Base-by-base conservation (phyloP, 64 coral and sea anemone species). In the Porites australiensis region DNA sequence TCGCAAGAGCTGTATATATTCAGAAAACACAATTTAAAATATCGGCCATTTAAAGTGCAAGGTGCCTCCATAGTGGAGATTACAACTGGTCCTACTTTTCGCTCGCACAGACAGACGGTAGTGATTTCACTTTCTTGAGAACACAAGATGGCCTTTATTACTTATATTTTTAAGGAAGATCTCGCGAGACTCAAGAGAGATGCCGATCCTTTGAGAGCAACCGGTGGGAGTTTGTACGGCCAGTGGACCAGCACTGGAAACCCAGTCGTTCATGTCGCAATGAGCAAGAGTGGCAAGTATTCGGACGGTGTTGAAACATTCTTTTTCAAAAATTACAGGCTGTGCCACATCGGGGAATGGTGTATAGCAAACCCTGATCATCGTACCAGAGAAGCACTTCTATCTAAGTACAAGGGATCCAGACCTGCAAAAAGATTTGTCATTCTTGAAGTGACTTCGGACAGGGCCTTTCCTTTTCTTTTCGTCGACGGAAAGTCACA, bases 181-280 rank as follows among this genome's bases (percentile, higher is more conserved):
- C 13, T 15, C 44, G 72, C 45, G 1, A n/a, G 47, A 57, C 54
- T 57, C 19, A 3, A 19, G 16, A 76, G 13, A 48, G 54, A 57
- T 12, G 54, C 54, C 12, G 7, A 5, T 57, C 27, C 27, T 37
- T 37, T 37, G 27, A 12, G 54, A 9, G 54, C 2, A 57, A 12
- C 54, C 54, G 13, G 73, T 47, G 73, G 73, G 50, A 76, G 79
- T 82, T 62, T 82, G 79, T 64, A 57, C 8, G 79, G 79, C 13
- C 79, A 44, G 20, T 82, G 79, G 79, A 82, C 79, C 2, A 82
- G 86, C 69, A 88, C 68, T 73, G 68, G 86, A 54, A 88, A 88
- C 15, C 86, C 86, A 45, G 86, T 88, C 10, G 70, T 88, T 44
- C 69, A 88, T 23, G 23, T 37, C 58, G 65, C 75, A 2, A 51